Percentiles rank a stretch among this genome's conserved stretches.
phyloP scores from a whole-genome alignment of 2,797 vertebrate species.

The Dendrocincla tyrannina region DNA sequence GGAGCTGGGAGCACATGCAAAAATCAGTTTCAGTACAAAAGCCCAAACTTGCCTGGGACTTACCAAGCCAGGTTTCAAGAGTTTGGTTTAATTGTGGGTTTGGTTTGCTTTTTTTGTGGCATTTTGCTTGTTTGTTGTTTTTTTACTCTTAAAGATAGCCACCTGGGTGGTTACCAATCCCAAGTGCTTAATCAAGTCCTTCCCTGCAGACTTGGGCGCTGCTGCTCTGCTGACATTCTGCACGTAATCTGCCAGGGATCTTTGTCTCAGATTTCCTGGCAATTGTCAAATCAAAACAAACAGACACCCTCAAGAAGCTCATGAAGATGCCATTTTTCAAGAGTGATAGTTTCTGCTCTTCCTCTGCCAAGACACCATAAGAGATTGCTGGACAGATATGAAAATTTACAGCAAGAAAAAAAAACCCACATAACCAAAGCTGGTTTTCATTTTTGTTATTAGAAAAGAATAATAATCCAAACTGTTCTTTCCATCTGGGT shows the following conservation, averaged over 20 bases:
- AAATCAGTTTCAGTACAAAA: background rate
- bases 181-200: background rate
- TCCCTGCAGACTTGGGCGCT: background rate
- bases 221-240: background rate
- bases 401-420: background rate
- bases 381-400: background rate
- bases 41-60: background rate
- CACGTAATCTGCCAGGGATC: background rate
- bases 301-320: background rate
- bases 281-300: background rate
- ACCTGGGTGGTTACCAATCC: background rate
- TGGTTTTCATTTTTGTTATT: background rate
- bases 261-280: background rate
- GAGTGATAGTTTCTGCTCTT: background rate
- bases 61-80: background rate
- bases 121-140: background rate
- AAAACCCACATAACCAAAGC: background rate
- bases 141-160: background rate
- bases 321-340: background rate
- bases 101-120: background rate
- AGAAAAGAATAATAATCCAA: background rate
- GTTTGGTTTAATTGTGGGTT: background rate
- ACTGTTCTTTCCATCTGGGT: background rate
- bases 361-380: background rate
- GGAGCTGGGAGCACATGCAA: rapidly evolving